phyloP scores from a whole-genome alignment of 2,113 vertebrate species.

The Shinisaurus crocodilurus region DNA sequence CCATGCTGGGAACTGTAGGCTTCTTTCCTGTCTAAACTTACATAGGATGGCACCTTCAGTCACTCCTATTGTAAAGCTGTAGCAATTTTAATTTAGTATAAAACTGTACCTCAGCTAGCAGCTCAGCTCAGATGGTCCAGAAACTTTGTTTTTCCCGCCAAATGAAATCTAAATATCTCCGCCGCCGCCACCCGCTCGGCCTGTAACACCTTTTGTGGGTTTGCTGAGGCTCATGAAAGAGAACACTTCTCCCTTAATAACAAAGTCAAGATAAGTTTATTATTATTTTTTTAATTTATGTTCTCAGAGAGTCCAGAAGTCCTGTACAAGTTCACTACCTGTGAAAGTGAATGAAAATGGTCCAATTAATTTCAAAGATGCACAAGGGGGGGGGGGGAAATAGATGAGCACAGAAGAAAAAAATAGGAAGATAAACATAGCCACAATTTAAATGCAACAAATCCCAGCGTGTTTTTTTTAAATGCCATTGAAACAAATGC shows the following conservation, averaged over 20 bases:
- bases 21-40: too few relatives aligned
- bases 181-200: too few relatives aligned
- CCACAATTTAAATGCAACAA: slow-evolving; percentile 13
- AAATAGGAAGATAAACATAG: neutral
- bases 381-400: neutral
- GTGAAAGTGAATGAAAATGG: neutral
- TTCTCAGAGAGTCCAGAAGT: neutral
- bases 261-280: slow-evolving; percentile 55
- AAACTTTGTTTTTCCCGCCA: neutral
- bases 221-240: neutral
- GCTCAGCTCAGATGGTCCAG: neutral
- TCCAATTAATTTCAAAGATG: slow-evolving; percentile 31
- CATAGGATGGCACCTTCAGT: too few relatives aligned
- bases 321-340: slow-evolving; percentile 56
- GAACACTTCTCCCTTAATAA: neutral
- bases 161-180: too few relatives aligned
- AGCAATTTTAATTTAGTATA: neutral
- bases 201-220: too few relatives aligned
- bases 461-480: slow-evolving; percentile 13
- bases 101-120: neutral
- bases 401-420: slow-evolving; percentile 6
- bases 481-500: slow-evolving; percentile 36
- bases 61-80: too few relatives aligned
- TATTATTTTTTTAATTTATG: slow-evolving; percentile 20
- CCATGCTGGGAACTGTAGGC: too few relatives aligned